Evolutionary conservation across 2,113 vertebrate species (phyloP).

Genomic region (Ceyx melanurus): DNA sequence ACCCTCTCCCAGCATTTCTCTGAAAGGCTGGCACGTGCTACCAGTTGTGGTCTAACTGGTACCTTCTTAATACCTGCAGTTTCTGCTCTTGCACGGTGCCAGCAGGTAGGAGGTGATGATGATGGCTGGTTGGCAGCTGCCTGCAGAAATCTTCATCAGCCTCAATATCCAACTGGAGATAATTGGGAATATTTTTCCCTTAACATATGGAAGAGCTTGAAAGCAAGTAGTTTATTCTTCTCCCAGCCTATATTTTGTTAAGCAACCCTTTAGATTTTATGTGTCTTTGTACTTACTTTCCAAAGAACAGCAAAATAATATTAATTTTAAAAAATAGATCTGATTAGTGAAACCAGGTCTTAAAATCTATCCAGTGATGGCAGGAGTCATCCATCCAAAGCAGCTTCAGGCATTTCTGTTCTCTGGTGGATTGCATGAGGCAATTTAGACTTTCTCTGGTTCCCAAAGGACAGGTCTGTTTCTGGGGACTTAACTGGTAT

Average conservation of each 20-base stretch:
- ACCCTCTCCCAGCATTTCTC: neutral
- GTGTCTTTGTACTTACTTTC: neutral
- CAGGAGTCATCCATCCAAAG: neutral
- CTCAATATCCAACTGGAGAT: neutral
- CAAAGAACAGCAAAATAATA: neutral
- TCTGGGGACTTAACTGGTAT: slow-evolving; percentile 25
- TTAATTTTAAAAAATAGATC: neutral
- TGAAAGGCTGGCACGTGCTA: accelerated
- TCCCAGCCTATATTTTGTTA: neutral
- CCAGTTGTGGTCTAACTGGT: neutral
- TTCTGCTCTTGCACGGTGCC: neutral
- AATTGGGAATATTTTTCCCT: neutral
- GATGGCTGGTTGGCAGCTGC: neutral
- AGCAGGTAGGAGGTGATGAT: neutral
- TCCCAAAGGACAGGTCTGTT: slow-evolving; percentile 16
- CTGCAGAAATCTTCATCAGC: neutral
- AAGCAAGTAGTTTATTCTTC: neutral
- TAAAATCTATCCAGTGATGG: neutral
- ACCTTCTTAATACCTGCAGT: neutral
- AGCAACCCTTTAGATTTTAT: neutral
- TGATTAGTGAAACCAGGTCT: neutral
- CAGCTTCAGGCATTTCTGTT: neutral
- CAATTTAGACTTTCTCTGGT: neutral
- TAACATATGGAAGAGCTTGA: neutral
- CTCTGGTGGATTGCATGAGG: neutral